Evolutionary conservation across 30 jellyfish, hydroid and myxozoan species (phyloP), one percentile per base, ranked within the genome.

Genomic region (Pseudorhiza aurosa): DNA sequence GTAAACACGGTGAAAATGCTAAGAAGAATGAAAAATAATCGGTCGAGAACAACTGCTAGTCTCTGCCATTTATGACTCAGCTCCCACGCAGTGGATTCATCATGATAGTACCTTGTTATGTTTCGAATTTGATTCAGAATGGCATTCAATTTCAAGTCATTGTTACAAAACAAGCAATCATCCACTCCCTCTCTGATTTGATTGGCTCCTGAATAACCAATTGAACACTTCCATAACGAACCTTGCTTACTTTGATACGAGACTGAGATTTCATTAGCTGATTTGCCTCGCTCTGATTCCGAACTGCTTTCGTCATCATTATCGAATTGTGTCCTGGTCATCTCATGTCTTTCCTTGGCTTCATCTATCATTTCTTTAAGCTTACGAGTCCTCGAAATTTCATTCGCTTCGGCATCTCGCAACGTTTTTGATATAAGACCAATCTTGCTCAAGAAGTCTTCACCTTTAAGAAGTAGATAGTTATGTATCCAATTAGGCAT

Each of bases 21-120:
- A 18, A 84, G 60, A 4, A 63, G 31, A 22, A 71, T 29, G 35
- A 84, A 84, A 7, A 69, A 60, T 31, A 84, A 15, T 12, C 95
- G 60, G 60, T 84, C 95, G 6, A 84, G 74, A 8, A 84, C 95
- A 19, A 53, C 75, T 0, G 88, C 88, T 21, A 84, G 86, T 21
- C 85, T 43, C 29, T 65, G 43, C 95, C 95, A 84, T 60, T 59
- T 64, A 30, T 56, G 75, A 24, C 91, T 68, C 1, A 18, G 14
- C 17, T 80, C 84, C 91, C 77, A 62, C 21, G 37, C 43, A 0
- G 39, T 57, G 4, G 27, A 18, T 8, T 80, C 91, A 32, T 3
- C 56, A 3, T 69, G 71, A 39, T 51, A 45, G 8, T 51, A 36
- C 6, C 65, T 55, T 1, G 80, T 27, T 30, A 80, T 80, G 50